Percentiles rank a stretch among this genome's conserved stretches.
Evolutionary conservation across 1,140 invertebrate species (phyloP).

Genomic region (Triops longicaudatus): DNA sequence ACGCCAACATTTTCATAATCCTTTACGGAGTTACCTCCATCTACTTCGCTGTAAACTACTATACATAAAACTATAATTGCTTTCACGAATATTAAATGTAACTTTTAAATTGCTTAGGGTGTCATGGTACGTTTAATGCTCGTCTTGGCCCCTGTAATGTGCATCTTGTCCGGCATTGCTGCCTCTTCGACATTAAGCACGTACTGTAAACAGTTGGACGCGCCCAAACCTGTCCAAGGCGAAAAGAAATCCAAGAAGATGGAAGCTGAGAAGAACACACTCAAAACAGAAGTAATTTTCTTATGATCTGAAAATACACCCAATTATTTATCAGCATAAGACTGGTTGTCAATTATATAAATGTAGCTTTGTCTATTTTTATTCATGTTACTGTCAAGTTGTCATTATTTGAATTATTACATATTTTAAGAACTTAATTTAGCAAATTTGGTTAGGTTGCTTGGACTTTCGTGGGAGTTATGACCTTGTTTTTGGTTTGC

Average conservation of each 20-base stretch:
- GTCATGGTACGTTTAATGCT: conserved; percentile 98
- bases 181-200: conserved; percentile 79
- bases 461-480: conserved; percentile 69
- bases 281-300: conserved; percentile 24
- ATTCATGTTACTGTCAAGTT: too few relatives aligned
- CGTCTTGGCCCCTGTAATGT: conserved; percentile 95
- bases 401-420: too few relatives aligned
- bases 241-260: conserved; percentile 38
- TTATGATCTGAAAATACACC: too few relatives aligned
- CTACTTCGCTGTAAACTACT: conserved; percentile 86
- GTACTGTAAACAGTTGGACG: conserved; percentile 80
- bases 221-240: conserved; percentile 31
- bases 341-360: too few relatives aligned
- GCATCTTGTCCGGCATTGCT: conserved; percentile 88
- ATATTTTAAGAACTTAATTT: too few relatives aligned
- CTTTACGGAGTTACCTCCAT: conserved; percentile 95
- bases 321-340: too few relatives aligned
- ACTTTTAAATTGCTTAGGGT: conserved; percentile 50
- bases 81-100: neutral
- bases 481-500: conserved; percentile 75
- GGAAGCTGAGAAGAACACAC: conserved; percentile 18
- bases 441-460: conserved; percentile 55
- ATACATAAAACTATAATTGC: neutral
- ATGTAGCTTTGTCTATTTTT: too few relatives aligned
- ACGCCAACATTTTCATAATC: conserved; percentile 95